Conservation (phyloP, 2,113 vertebrate species). For the Elephantulus edwardii region DNA sequence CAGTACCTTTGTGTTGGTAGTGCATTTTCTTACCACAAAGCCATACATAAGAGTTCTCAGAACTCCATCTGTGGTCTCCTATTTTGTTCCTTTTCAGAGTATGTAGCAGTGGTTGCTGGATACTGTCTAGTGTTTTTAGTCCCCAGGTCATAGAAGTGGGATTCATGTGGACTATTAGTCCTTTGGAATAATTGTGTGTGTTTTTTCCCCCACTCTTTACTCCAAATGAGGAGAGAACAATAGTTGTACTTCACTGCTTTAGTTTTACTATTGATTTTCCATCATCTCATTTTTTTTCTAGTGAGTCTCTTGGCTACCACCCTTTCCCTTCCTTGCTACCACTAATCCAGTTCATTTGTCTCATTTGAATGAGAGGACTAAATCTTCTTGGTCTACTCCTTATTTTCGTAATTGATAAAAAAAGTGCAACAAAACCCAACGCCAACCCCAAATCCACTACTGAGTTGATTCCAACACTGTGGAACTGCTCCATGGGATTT, state of each 20-base stretch:
- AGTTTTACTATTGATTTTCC: background rate
- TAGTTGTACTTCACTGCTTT: background rate
- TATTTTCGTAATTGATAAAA: conserved; percentile 29
- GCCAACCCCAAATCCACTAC: background rate
- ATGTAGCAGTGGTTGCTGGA: no score
- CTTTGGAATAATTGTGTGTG: no score
- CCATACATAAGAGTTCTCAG: no score
- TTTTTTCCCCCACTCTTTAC: no score
- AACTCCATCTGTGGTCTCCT: no score
- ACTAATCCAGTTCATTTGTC: background rate
- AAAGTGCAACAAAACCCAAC: background rate
- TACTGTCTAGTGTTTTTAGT: no score
- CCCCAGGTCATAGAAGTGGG: no score
- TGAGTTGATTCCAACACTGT: background rate
- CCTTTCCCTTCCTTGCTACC: background rate
- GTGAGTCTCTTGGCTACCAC: background rate
- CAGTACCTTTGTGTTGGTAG: no score
- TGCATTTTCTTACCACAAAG: no score
- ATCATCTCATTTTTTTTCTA: background rate
- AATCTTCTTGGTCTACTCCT: background rate
- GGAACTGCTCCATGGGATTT: background rate
- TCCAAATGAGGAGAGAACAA: background rate
- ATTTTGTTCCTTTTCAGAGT: no score
- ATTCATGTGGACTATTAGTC: no score
- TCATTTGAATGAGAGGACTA: background rate